phyloP scores from a whole-genome alignment of 2,113 vertebrate genomes.

The Otolemur garnettii region DNA sequence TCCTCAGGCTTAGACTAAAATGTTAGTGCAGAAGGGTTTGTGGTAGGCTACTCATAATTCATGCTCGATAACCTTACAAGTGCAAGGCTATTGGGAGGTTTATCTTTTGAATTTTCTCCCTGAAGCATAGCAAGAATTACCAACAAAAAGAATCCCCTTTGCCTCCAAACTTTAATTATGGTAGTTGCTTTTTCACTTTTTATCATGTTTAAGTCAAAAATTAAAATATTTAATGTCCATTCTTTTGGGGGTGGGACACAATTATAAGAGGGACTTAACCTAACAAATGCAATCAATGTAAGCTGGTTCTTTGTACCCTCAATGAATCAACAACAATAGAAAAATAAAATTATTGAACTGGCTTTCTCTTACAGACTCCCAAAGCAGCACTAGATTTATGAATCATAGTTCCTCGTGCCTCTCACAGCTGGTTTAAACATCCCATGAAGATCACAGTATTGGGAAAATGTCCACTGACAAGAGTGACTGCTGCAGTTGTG shows the following conservation, averaged over 20 bases:
- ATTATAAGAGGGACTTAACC: too few species aligned
- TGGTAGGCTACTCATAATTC: not conserved
- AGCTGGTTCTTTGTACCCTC: too few species aligned
- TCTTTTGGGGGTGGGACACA: not conserved
- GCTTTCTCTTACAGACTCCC: not conserved
- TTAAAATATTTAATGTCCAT: not conserved
- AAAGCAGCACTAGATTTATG: not conserved
- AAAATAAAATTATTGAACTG: not conserved
- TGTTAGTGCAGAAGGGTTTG: conserved; percentile 12
- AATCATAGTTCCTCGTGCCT: not conserved
- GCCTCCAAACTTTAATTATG: not conserved
- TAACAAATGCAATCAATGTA: too few species aligned
- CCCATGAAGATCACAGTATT: not conserved
- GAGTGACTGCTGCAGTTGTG: not conserved
- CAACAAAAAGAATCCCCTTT: not conserved
- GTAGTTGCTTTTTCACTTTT: not conserved
- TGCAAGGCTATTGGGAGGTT: not conserved
- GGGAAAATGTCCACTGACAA: not conserved
- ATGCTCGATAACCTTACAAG: not conserved
- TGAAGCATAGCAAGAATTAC: not conserved
- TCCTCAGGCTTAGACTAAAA: not conserved
- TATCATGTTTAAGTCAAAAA: not conserved
- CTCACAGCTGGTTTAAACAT: not conserved
- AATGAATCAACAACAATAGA: too few species aligned
- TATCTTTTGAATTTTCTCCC: not conserved